Evolutionary conservation across 2,888 invertebrate genomes (phyloP).

Genomic region (Bellardia bayeri): DNA sequence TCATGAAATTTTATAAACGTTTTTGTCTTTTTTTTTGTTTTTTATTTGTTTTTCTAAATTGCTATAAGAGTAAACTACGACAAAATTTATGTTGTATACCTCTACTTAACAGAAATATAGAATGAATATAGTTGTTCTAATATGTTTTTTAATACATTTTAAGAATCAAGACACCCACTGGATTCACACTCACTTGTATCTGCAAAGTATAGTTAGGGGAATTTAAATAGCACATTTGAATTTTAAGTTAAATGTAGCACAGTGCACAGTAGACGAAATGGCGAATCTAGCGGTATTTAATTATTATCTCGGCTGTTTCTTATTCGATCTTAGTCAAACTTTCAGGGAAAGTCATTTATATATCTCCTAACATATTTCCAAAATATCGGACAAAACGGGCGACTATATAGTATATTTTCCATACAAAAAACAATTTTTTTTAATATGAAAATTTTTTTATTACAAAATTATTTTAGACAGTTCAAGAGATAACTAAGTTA

Average conservation of each 20-base stretch:
- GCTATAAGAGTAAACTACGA: conserved; percentile 20
- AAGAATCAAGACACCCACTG: conserved; percentile 46
- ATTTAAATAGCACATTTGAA: conserved; percentile 16
- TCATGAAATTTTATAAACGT: conserved; percentile 10
- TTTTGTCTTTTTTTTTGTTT: neutral
- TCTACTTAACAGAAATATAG: neutral
- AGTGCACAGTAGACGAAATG: no score
- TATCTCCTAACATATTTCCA: no score
- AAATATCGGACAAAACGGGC: no score
- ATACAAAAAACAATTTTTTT: no score
- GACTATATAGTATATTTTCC: no score
- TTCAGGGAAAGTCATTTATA: no score
- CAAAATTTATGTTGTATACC: conserved; percentile 32
- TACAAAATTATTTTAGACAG: no score
- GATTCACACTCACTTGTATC: conserved; percentile 3
- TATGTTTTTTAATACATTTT: neutral
- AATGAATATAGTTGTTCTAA: conserved; percentile 37
- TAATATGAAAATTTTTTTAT: no score
- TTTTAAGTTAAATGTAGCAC: neutral
- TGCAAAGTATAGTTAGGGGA: neutral
- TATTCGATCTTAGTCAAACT: no score
- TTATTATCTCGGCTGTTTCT: no score
- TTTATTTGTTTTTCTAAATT: neutral
- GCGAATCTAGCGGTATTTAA: no score
- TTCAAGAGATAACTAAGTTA: no score